These are phyloP conservation scores for Thereva nobilitata DNA, from an alignment of 2,888 invertebrate species.

Conservation along the genomic window DNA sequence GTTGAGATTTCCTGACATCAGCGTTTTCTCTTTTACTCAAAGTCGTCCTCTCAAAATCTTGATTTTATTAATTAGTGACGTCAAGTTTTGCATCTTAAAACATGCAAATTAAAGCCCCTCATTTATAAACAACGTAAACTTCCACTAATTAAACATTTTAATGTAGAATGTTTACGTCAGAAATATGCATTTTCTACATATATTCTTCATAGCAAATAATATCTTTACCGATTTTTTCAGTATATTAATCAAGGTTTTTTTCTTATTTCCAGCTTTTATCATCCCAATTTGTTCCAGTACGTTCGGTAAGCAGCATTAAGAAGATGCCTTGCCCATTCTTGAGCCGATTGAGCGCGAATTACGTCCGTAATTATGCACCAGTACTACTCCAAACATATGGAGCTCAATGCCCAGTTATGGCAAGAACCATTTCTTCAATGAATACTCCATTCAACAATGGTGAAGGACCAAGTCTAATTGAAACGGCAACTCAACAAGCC, in stretches of 20 bases:
- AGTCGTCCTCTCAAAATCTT: too few relatives aligned
- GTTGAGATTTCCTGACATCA: too few relatives aligned
- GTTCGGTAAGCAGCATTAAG: slow-evolving; percentile 46
- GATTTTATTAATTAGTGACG: too few relatives aligned
- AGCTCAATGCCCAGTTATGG: slow-evolving; percentile 78
- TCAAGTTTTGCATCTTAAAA: too few relatives aligned
- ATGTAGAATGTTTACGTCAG: too few relatives aligned
- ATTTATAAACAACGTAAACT: too few relatives aligned
- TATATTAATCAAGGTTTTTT: neutral
- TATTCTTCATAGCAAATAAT: too few relatives aligned
- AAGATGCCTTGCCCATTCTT: slow-evolving; percentile 90
- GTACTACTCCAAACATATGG: slow-evolving; percentile 78
- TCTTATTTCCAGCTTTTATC: slow-evolving; percentile 14
- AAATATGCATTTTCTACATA: neutral
- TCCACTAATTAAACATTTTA: too few relatives aligned
- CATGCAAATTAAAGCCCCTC: too few relatives aligned
- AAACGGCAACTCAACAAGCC: slow-evolving; percentile 49
- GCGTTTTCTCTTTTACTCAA: too few relatives aligned
- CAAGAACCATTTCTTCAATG: slow-evolving; percentile 30
- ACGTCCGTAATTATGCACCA: slow-evolving; percentile 80
- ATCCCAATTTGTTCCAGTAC: slow-evolving; percentile 11
- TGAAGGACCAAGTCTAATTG: slow-evolving; percentile 39
- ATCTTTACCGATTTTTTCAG: too few relatives aligned
- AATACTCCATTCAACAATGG: neutral
- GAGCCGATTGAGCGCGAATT: slow-evolving; percentile 76